Evolutionary conservation across 2,888 invertebrate species (phyloP).

Genomic region (Tetragonula carbonaria): DNA sequence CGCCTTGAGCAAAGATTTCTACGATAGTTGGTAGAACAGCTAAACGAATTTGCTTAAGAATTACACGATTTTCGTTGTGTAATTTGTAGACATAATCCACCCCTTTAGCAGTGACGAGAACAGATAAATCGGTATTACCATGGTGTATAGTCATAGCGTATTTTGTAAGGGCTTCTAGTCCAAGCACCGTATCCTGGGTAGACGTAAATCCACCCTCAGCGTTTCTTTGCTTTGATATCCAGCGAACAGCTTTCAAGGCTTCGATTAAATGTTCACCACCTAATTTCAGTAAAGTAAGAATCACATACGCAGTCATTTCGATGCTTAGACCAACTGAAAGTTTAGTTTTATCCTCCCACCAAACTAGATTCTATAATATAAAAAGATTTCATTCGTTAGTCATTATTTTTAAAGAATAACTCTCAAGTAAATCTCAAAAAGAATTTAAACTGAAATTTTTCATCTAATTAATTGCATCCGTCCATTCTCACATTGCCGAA

Average conservation of each 20-base stretch:
- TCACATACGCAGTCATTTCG: conserved; percentile 89
- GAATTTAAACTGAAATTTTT: neutral
- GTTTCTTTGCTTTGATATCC: conserved; percentile 89
- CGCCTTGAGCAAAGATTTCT: conserved; percentile 84
- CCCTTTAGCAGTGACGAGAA: conserved; percentile 83
- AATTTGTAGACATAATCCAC: conserved; percentile 84
- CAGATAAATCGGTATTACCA: conserved; percentile 83
- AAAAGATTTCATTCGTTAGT: neutral
- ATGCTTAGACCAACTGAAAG: conserved; percentile 86
- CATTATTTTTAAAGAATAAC: neutral
- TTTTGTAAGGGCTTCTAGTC: conserved; percentile 86
- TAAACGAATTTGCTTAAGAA: conserved; percentile 84
- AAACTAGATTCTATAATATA: conserved; percentile 82
- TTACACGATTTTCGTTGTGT: conserved; percentile 84
- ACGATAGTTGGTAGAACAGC: conserved; percentile 84
- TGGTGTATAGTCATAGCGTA: conserved; percentile 84
- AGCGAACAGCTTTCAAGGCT: conserved; percentile 88
- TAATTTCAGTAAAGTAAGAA: conserved; percentile 86
- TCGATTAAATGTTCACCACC: conserved; percentile 85
- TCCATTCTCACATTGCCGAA: neutral
- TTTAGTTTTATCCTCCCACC: conserved; percentile 85
- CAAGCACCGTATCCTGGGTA: conserved; percentile 89
- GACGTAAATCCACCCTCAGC: conserved; percentile 90
- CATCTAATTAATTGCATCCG: neutral
- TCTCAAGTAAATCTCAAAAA: neutral